A percentile compares a stretch with the other conserved stretches of the same genome.
These are phyloP conservation scores for Reticulitermes speratus DNA, from an alignment of 1,140 invertebrate species.

Conservation along the genomic window DNA sequence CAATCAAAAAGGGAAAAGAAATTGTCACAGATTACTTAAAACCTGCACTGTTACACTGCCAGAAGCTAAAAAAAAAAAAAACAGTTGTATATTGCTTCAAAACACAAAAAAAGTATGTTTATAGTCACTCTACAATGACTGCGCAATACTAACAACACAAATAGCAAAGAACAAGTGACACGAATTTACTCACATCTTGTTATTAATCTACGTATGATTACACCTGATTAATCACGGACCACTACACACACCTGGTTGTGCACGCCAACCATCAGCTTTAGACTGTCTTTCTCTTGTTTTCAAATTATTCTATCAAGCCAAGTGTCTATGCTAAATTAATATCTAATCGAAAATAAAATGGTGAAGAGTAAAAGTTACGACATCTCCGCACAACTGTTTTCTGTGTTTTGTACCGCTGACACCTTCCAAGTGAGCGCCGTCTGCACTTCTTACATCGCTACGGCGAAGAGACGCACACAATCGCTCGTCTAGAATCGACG, in stretches of 20 bases:
- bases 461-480: slow-evolving; percentile 29
- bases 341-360: slow-evolving; percentile 17
- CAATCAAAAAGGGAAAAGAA: neutral
- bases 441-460: slow-evolving; percentile 22
- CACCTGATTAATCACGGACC: neutral
- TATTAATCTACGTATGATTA: neutral
- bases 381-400: slow-evolving; percentile 12
- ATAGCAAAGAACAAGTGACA: slow-evolving; percentile 5
- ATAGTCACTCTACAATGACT: slow-evolving; percentile 1
- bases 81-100: neutral
- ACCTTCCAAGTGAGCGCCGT: slow-evolving; percentile 24
- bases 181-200: slow-evolving; percentile 11
- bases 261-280: slow-evolving; percentile 2
- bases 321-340: slow-evolving; percentile 16
- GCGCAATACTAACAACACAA: slow-evolving; percentile 4
- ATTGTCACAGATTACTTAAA: neutral
- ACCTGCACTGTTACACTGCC: neutral
- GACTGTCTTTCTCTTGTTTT: neutral
- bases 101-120: neutral
- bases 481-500: slow-evolving; percentile 34
- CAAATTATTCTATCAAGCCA: slow-evolving; percentile 16
- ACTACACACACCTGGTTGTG: neutral
- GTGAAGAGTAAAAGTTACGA: slow-evolving; percentile 19
- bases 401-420: slow-evolving; percentile 19
- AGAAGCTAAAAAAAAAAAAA: neutral